A percentile compares a stretch with the other conserved stretches of the same genome.
These are phyloP conservation scores for Augochlorella aurata DNA, from an alignment of 2,888 invertebrate genomes.

Conservation along the genomic window DNA sequence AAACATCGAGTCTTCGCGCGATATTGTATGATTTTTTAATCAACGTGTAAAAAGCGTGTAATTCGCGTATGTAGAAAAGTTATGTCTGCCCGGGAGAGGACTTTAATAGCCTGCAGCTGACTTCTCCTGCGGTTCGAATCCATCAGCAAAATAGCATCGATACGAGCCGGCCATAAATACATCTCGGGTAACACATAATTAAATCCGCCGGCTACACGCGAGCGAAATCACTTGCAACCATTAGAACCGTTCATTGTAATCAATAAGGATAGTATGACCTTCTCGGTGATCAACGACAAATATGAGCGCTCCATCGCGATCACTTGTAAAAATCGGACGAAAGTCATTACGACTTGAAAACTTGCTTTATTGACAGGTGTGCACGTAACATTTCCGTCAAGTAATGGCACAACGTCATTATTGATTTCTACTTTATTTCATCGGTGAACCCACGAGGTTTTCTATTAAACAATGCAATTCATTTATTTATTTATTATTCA, in stretches of 20 bases:
- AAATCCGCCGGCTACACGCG: not conserved
- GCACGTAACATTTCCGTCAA: too few species aligned
- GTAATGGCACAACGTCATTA: too few species aligned
- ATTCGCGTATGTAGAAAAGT: not conserved
- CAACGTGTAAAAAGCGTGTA: not conserved
- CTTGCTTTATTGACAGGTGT: too few species aligned
- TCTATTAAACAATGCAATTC: too few species aligned
- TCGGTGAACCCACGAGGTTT: too few species aligned
- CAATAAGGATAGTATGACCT: not conserved
- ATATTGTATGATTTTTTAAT: not conserved
- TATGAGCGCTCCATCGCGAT: not conserved
- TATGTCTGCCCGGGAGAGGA: not conserved
- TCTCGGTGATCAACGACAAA: not conserved
- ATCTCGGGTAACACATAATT: constrained; percentile 2
- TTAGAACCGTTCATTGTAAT: constrained; percentile 3
- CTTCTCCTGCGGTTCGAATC: not conserved
- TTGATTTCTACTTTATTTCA: too few species aligned
- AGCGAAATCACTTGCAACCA: not conserved
- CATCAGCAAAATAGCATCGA: constrained; percentile 4
- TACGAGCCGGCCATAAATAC: not conserved
- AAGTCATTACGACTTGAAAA: too few species aligned
- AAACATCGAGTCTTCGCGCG: not conserved
- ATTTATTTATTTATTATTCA: too few species aligned
- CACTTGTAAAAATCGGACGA: too few species aligned
- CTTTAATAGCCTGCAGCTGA: not conserved